Evolutionary conservation across 2,113 vertebrate species (phyloP), one percentile per base, ranked within the genome.

Genomic region (Apaloderma vittatum): DNA sequence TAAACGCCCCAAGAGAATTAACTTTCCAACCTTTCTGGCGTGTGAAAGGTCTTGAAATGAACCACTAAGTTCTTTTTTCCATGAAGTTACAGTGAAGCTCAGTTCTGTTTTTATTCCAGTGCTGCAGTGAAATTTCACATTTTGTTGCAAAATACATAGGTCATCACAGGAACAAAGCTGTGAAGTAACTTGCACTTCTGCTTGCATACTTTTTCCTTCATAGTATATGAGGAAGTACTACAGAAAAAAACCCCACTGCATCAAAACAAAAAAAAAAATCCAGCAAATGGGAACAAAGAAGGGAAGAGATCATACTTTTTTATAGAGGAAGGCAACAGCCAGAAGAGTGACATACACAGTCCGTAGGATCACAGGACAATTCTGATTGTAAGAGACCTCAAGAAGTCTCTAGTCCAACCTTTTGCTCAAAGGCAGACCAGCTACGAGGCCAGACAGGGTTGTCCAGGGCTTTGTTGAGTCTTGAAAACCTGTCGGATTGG

Each of bases 91-190:
- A 84, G 23, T 27, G 67, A 90, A 63, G 12, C 9, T 88, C 6
- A 4, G 72, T 97, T 97, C 90, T 4, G 40, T 86, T 96, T 96
- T 95, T 77, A 75, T 95, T 92, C 48, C 34, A 84, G 55, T 30
- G 32, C 40, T 30, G 37, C 55, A 83, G 55, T 81, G 73, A 87
- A 87, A 94, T 75, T 87, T 87, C 86, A 83, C 17, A 17, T 86
- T 86, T 43, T 77, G 4, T 91, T 95, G 70, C 83, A 88, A 93
- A 97, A 92, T 40, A 63, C 37, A 54, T 15, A 80, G 6, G 21
- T 72, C 77, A 92, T 51, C 46, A 95, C 4, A 26, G 12, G 32
- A 62, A 75, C 63, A 78, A 75, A 40, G 11, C 19, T 21, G 45
- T 46, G 61, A 92, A 81, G 40, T 59, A 92, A 94, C 45, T 81